phyloP scores from a whole-genome alignment of 2,797 vertebrate genomes.

The Sparidentex hasta region DNA sequence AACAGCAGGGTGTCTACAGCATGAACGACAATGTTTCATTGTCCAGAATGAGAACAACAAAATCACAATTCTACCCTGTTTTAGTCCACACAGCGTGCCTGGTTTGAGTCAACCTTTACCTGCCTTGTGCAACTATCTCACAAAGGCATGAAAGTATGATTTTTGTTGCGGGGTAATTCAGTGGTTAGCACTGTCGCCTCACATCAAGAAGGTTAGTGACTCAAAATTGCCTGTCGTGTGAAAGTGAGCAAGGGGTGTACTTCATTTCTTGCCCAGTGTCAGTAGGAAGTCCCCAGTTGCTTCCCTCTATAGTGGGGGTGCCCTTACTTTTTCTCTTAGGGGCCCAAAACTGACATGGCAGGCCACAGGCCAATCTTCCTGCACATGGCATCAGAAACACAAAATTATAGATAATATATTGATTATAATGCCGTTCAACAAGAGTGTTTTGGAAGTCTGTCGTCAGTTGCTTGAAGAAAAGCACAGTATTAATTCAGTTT shows the following conservation, averaged over 20 bases:
- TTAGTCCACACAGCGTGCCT: not conserved
- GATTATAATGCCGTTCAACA: not conserved
- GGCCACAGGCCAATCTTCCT: no score
- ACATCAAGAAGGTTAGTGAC: no score
- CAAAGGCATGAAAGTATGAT: not conserved
- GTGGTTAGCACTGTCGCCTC: no score
- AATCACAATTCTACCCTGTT: slow-evolving; percentile 3
- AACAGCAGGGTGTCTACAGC: not conserved
- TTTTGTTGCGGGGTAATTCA: not conserved
- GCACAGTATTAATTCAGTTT: not conserved
- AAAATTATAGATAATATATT: no score
- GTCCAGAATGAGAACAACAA: not conserved
- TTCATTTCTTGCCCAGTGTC: no score
- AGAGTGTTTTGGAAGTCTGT: not conserved
- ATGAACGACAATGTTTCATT: not conserved
- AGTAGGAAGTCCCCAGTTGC: no score
- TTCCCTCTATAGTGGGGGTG: no score
- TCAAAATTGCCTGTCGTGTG: no score
- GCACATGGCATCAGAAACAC: no score
- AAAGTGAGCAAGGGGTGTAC: no score
- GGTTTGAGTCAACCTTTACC: not conserved
- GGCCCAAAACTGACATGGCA: no score
- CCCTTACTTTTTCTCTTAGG: no score
- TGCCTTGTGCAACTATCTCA: not conserved
- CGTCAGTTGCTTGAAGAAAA: not conserved